These are phyloP conservation scores for Poecilia latipinna DNA, from an alignment of 2,113 vertebrate genomes.

Conservation along the genomic window DNA sequence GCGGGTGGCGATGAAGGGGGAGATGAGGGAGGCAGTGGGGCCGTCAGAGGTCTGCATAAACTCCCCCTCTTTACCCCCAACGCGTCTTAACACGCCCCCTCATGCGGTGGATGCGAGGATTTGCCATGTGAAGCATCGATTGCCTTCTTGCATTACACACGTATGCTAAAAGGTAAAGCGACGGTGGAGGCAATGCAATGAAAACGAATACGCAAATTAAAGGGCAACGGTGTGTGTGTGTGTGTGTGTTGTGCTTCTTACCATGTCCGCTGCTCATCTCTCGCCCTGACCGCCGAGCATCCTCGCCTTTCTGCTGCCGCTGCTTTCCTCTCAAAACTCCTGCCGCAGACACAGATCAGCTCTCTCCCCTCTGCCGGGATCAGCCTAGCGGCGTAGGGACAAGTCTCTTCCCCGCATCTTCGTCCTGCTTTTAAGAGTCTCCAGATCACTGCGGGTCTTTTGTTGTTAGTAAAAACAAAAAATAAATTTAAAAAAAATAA, in stretches of 20 bases:
- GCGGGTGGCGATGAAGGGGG: constrained; percentile 16
- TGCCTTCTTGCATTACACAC: not conserved
- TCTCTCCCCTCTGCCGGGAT: constrained; percentile 18
- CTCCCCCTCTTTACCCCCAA: not conserved
- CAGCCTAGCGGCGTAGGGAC: constrained; percentile 4
- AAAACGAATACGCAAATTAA: not conserved
- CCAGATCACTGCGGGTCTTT: not conserved
- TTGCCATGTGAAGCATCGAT: constrained; percentile 45
- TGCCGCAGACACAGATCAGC: constrained; percentile 12
- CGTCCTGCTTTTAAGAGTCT: not conserved
- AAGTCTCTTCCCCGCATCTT: not conserved
- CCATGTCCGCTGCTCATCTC: constrained; percentile 62
- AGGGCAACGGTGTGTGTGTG: not conserved
- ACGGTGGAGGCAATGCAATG: no score
- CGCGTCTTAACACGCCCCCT: constrained; percentile 36
- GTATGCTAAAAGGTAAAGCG: not conserved
- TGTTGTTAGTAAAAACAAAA: not conserved
- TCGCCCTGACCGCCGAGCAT: constrained; percentile 37
- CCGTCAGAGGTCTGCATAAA: constrained; percentile 41
- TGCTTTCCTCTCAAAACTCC: constrained; percentile 16
- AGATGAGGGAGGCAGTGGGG: constrained; percentile 4
- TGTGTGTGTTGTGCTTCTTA: constrained; percentile 18
- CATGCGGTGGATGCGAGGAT: constrained; percentile 35
- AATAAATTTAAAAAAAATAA: not conserved
- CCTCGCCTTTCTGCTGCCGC: constrained; percentile 28